Evolutionary conservation across 2,888 invertebrate genomes (phyloP).

Genomic region (Acleris emargana): DNA sequence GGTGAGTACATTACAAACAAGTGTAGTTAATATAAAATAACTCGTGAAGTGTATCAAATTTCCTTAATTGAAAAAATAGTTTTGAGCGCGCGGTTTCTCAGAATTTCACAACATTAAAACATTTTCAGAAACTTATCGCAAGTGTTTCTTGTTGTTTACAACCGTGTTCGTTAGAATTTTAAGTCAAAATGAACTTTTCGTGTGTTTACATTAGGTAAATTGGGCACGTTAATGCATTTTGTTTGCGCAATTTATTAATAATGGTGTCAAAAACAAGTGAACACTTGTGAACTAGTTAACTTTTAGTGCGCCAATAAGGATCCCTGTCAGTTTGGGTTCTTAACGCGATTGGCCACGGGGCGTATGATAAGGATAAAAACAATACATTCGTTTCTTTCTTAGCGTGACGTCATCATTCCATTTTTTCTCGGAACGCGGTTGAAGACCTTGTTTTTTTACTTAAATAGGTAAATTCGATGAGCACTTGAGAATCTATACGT

Average conservation of each 20-base stretch:
- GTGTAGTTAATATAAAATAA: neutral
- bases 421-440: slow-evolving; percentile 28
- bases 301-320: slow-evolving; percentile 26
- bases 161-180: slow-evolving; percentile 1
- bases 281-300: slow-evolving; percentile 34
- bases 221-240: slow-evolving; percentile 12
- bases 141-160: neutral
- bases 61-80: neutral
- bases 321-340: slow-evolving; percentile 11
- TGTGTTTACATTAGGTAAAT: neutral
- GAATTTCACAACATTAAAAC: slow-evolving; percentile 11
- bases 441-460: slow-evolving; percentile 27
- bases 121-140: slow-evolving; percentile 1
- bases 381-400: slow-evolving; percentile 31
- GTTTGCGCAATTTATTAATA: slow-evolving; percentile 29
- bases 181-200: neutral
- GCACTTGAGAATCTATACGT: neutral
- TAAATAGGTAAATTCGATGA: neutral
- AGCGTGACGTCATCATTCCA: slow-evolving; percentile 29
- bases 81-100: neutral
- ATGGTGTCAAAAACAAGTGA: slow-evolving; percentile 32
- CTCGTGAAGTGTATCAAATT: neutral
- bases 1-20: slow-evolving; percentile 59
- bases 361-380: slow-evolving; percentile 34
- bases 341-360: slow-evolving; percentile 27